These are phyloP conservation scores for Montipora efflorescens DNA, from an alignment of 64 coral and sea anemone genomes.

Conservation along the genomic window DNA sequence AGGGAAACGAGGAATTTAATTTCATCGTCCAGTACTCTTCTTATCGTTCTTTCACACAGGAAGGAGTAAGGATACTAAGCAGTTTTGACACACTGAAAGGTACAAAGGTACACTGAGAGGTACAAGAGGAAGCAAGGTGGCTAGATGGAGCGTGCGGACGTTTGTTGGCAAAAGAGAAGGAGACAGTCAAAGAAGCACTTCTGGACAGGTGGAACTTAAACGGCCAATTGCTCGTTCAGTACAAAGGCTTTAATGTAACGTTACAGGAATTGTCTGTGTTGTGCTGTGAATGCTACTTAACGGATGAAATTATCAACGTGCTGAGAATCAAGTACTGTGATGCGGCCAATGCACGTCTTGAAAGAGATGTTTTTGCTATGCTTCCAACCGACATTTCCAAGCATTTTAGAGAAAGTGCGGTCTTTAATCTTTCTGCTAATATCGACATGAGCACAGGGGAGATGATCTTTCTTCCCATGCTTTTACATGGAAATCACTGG, in stretches of 20 bases:
- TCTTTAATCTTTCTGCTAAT: background rate
- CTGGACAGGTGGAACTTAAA: too few species aligned
- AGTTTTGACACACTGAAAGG: background rate
- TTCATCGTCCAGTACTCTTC: background rate
- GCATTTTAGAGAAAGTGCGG: too few species aligned
- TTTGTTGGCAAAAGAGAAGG: background rate
- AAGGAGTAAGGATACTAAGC: background rate
- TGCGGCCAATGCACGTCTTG: background rate
- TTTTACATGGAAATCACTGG: too few species aligned
- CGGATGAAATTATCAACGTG: conserved; percentile 3
- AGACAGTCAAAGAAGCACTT: background rate
- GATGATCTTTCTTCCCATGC: too few species aligned
- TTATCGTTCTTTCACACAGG: background rate
- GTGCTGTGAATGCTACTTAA: conserved; percentile 15
- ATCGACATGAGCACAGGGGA: background rate
- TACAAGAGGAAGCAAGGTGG: background rate
- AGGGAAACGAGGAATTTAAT: too few species aligned
- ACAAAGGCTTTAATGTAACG: background rate
- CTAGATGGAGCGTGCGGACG: background rate
- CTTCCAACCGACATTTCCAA: too few species aligned
- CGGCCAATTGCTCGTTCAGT: background rate
- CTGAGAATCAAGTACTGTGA: conserved; percentile 1
- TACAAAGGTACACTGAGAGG: background rate
- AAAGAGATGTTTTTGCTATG: too few species aligned
- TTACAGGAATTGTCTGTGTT: background rate